These are phyloP conservation scores for Hofmannophila pseudospretella DNA, from an alignment of 2,888 invertebrate genomes.

Conservation along the genomic window DNA sequence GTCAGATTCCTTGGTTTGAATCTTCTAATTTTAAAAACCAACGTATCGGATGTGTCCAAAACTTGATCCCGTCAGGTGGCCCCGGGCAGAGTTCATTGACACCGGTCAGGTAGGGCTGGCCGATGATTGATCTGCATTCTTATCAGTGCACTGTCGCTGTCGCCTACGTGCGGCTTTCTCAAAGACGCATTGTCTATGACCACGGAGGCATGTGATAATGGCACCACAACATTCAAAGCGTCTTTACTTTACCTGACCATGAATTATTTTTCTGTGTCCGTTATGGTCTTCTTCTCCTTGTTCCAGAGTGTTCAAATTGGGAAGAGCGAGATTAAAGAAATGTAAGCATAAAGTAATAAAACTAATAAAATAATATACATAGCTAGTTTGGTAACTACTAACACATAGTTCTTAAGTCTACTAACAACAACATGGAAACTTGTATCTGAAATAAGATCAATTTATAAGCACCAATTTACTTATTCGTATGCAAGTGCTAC, in stretches of 20 bases:
- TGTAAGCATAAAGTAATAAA: too few relatives aligned
- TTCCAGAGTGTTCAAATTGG: conserved; percentile 54
- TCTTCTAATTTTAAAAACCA: conserved; percentile 42
- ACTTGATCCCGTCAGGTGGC: conserved; percentile 63
- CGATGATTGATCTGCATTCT: conserved; percentile 73
- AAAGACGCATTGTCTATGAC: conserved; percentile 68
- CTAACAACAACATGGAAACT: too few relatives aligned
- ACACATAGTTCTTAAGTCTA: too few relatives aligned
- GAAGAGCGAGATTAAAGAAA: conserved; percentile 37
- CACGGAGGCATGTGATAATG: conserved; percentile 54
- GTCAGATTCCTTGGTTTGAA: conserved; percentile 31
- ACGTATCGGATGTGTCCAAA: conserved; percentile 45
- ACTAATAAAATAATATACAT: too few relatives aligned
- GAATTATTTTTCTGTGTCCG: conserved; percentile 2
- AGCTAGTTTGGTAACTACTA: too few relatives aligned
- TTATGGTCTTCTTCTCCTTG: conserved; percentile 40
- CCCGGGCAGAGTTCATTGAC: conserved; percentile 57
- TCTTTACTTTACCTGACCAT: background rate
- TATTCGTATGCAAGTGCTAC: too few relatives aligned
- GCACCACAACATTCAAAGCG: conserved; percentile 15
- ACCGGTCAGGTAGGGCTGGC: conserved; percentile 67
- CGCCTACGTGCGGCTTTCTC: conserved; percentile 71
- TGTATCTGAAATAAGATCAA: too few relatives aligned
- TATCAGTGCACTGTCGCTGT: conserved; percentile 71
- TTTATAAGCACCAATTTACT: too few relatives aligned